Evolutionary conservation across 2,113 vertebrate species (phyloP).

Genomic region (Datnioides undecimradiatus): DNA sequence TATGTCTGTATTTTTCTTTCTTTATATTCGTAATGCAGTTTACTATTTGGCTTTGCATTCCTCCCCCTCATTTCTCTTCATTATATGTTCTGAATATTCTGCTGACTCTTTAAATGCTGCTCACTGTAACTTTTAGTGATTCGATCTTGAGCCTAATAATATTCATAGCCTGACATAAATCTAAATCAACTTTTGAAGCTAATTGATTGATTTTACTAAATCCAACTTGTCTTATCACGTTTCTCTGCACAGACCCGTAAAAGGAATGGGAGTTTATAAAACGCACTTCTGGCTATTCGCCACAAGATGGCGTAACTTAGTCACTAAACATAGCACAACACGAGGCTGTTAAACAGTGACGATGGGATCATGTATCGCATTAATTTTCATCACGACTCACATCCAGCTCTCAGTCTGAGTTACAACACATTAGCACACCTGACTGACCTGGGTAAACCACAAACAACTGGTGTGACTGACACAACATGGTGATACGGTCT

Average conservation of each 20-base stretch:
- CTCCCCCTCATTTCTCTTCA: neutral
- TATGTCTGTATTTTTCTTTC: too few species aligned
- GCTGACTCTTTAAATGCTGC: too few species aligned
- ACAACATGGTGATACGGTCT: too few species aligned
- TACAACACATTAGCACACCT: neutral
- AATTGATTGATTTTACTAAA: neutral
- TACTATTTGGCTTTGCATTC: neutral
- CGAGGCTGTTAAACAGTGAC: too few species aligned
- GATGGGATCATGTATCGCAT: rapidly evolving
- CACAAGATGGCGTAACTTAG: conserved; percentile 69
- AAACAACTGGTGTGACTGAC: too few species aligned
- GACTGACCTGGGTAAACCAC: too few species aligned
- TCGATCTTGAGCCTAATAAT: neutral
- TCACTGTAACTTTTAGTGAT: neutral
- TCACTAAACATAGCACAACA: neutral
- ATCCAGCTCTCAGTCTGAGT: neutral
- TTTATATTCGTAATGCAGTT: too few species aligned
- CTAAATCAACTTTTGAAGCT: neutral
- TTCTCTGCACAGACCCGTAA: neutral
- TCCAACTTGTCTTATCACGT: neutral
- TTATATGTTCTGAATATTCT: neutral
- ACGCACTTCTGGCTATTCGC: conserved; percentile 27
- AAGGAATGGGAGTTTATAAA: neutral
- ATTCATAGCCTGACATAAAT: neutral
- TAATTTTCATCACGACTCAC: neutral